Evolutionary conservation across 2,113 vertebrate genomes (phyloP).

Genomic region (Alosa alosa): DNA sequence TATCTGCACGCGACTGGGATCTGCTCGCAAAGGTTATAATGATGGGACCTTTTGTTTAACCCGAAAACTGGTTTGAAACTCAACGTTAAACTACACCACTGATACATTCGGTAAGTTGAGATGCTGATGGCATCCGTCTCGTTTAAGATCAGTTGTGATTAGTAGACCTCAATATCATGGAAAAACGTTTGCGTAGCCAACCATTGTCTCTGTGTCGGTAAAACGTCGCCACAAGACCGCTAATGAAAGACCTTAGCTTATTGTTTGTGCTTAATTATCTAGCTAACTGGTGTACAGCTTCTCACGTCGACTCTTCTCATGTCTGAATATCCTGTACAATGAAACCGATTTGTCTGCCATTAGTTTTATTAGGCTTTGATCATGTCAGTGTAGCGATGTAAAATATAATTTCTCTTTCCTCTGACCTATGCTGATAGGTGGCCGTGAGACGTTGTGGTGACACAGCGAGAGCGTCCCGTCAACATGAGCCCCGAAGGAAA

Average conservation of each 20-base stretch:
- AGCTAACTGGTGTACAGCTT: background rate
- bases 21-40: background rate
- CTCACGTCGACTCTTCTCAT: background rate
- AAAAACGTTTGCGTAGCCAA: background rate
- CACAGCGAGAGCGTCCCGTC: conserved; percentile 26
- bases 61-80: background rate
- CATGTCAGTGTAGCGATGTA: background rate
- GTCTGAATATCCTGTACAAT: background rate
- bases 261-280: background rate
- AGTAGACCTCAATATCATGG: conserved; percentile 13
- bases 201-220: conserved; percentile 5
- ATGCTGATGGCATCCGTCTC: background rate
- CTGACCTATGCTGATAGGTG: background rate
- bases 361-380: background rate
- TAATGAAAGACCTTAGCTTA: background rate
- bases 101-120: conserved; percentile 7
- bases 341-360: background rate
- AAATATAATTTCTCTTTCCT: background rate
- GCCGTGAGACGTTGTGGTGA: conserved; percentile 7
- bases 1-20: background rate
- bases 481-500: conserved; percentile 86
- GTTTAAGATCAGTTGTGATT: background rate
- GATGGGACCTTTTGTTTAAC: background rate
- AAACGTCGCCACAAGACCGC: background rate
- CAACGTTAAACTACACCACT: background rate